Evolutionary conservation across 2,888 invertebrate species (phyloP), one percentile per base, ranked within the genome.

Genomic region (Hetaerina titia): DNA sequence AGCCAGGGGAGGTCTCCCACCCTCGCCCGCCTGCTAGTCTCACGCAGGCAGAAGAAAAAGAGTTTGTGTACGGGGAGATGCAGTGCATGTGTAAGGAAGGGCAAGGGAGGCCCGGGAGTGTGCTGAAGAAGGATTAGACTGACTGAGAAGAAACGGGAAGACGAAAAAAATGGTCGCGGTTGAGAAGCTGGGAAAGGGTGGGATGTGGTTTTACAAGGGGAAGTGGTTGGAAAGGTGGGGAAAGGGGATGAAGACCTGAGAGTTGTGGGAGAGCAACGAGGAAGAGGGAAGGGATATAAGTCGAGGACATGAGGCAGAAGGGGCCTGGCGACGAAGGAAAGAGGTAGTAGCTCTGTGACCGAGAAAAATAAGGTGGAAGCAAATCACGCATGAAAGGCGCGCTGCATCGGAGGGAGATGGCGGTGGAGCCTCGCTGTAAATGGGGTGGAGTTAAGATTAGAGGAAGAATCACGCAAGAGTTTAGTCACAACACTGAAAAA

Each of bases 91-190:
- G n/a, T n/a, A 58, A 22, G 89, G 13, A n/a, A 22, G 89, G n/a
- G 22, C 74, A 25, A 89, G 89, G 25, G 81, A 81, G 81, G 81
- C 31, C 25, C 81, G 69, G 69, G n/a, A n/a, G 22, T n/a, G 4
- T 25, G 81, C 81, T 22, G 31, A 25, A 22, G 31, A 31, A 11
- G 81, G 81, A 81, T 81, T 81, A 81, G 81, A 81, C 81, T 69
- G 69, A 11, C 25, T 81, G 25, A 31, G 25, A 45, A 81, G 81
- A 81, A 69, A 81, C 81, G 81, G 81, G 31, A 31, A 81, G 81
- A 81, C 31, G 81, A 69, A 81, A 74, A 74, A 81, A 81, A 81
- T 81, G 81, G 81, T 81, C 81, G 81, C 81, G 81, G 81, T 81
- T 81, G 81, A 81, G 57, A n/a, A n/a, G 57, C 89, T 89, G 56